A percentile compares a stretch with the other conserved stretches of the same genome.
Conservation (phyloP, 2,113 vertebrate species). For the Zapornia atra region DNA sequence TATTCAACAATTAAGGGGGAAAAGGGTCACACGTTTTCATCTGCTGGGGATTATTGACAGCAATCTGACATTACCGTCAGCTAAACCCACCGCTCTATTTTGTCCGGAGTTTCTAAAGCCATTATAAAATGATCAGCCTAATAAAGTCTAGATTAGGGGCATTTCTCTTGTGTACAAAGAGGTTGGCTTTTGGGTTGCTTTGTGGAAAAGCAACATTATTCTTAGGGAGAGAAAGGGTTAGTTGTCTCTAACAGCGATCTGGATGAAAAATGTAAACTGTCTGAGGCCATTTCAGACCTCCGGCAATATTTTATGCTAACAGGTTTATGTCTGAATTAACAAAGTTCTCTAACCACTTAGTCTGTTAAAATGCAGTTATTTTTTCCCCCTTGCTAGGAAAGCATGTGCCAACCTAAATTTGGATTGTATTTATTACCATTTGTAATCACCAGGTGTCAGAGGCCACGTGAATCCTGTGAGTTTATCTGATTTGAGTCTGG, state of each 20-base stretch:
- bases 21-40: slow-evolving; percentile 66
- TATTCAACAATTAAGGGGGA: slow-evolving; percentile 62
- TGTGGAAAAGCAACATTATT: slow-evolving; percentile 60
- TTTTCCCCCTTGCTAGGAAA: slow-evolving; percentile 13
- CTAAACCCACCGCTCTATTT: slow-evolving; percentile 64
- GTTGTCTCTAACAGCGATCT: slow-evolving; percentile 45
- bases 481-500: slow-evolving; percentile 68
- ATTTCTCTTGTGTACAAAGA: slow-evolving; percentile 64
- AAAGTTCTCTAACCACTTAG: slow-evolving; percentile 57
- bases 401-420: slow-evolving; percentile 57
- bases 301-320: slow-evolving; percentile 56
- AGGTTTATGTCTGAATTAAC: slow-evolving; percentile 61
- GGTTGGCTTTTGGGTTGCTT: slow-evolving; percentile 62
- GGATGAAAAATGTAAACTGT: slow-evolving; percentile 66
- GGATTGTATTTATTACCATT: slow-evolving; percentile 59
- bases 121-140: slow-evolving; percentile 74
- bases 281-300: slow-evolving; percentile 52
- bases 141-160: slow-evolving; percentile 66
- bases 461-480: slow-evolving; percentile 38
- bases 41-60: slow-evolving; percentile 65
- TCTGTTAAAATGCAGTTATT: slow-evolving; percentile 45
- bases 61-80: slow-evolving; percentile 55
- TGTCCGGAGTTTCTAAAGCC: slow-evolving; percentile 67
- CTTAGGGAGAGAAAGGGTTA: slow-evolving; percentile 56
- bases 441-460: slow-evolving; percentile 52